Evolutionary conservation across 1,140 invertebrate species (phyloP).

Genomic region (Drosophila santomea): DNA sequence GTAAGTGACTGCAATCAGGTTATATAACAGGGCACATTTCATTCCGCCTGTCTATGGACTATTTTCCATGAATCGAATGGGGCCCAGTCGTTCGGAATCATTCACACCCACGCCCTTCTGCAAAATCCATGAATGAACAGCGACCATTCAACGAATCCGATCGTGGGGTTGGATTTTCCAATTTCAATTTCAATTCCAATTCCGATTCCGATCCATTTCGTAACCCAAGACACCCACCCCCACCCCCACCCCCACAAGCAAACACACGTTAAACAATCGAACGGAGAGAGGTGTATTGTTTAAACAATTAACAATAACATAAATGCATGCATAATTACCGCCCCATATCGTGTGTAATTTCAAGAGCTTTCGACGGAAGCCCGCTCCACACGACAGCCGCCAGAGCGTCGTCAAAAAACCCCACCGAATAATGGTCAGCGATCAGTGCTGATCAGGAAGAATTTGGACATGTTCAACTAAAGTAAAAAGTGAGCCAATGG

Average conservation of each 20-base stretch:
- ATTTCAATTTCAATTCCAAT: slow-evolving; percentile 16
- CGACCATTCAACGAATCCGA: slow-evolving; percentile 60
- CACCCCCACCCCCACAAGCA: neutral
- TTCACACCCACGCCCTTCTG: slow-evolving; percentile 38
- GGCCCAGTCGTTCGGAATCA: slow-evolving; percentile 28
- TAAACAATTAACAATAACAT: slow-evolving; percentile 83
- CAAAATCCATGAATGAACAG: slow-evolving; percentile 63
- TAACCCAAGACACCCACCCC: slow-evolving; percentile 32
- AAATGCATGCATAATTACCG: slow-evolving; percentile 76
- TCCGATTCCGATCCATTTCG: slow-evolving; percentile 38
- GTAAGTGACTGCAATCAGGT: slow-evolving; percentile 36
- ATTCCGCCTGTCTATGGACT: slow-evolving; percentile 32
- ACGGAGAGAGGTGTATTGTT: slow-evolving; percentile 61
- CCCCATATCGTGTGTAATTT: slow-evolving; percentile 71
- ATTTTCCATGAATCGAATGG: slow-evolving; percentile 62
- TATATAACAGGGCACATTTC: slow-evolving; percentile 38
- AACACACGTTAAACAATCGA: slow-evolving; percentile 41
- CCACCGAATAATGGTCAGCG: neutral
- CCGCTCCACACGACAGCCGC: slow-evolving; percentile 68
- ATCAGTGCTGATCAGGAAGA: slow-evolving; percentile 15
- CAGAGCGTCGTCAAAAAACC: slow-evolving; percentile 56
- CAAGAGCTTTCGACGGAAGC: slow-evolving; percentile 72
- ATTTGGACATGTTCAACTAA: neutral
- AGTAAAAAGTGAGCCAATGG: neutral
- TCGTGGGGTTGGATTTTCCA: slow-evolving; percentile 23